Evolutionary conservation across 2,113 vertebrate species (phyloP), one percentile per base, ranked within the genome.

Genomic region (Sander lucioperca): DNA sequence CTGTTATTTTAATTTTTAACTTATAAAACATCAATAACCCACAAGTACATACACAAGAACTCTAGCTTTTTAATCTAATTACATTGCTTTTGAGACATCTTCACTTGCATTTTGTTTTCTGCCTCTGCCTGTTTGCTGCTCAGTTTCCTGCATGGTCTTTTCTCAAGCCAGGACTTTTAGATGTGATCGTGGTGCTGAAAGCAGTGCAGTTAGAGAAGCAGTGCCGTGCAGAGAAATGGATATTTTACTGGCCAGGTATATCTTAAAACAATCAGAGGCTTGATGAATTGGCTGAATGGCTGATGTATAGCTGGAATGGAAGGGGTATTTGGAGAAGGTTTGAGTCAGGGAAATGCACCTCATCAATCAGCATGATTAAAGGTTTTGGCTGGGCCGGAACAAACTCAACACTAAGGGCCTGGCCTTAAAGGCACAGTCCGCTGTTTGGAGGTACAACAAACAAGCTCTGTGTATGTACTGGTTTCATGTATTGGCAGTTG

Each of bases 351-450:
- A 89, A 93, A 91, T 92, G 88, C 87, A 93, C 90, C 89, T 89
- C 92, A 94, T 94, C 92, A 92, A 93, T 94, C 88, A 92, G 89
- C 68, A 67, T 94, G 89, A 93, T 91, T 90, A 93, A 94, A 90
- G 87, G 90, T 86, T 93, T 90, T 89, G 92, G 92, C 90, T 30
- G 53, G 74, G 77, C 81, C 74, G 66, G 93, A 92, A 91, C 88
- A 91, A 93, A 90, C 91, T 87, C 77, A 69, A 86, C 90, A 74
- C 69, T 64, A 36, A 86, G 77, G 84, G 86, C 81, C 86, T 58
- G 81, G 79, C 84, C 85, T 91, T 93, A 94, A 93, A 94, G 91
- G 80, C 53, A 79, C 65, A 89, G 87, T 56, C 78, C 5, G 3
- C 51, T 70, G 14, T 69, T 65, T 45, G 62, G 39, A 58, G 61